Base-by-base conservation (phyloP, 2,797 vertebrate genomes). In the Melanotaenia nigrans region DNA sequence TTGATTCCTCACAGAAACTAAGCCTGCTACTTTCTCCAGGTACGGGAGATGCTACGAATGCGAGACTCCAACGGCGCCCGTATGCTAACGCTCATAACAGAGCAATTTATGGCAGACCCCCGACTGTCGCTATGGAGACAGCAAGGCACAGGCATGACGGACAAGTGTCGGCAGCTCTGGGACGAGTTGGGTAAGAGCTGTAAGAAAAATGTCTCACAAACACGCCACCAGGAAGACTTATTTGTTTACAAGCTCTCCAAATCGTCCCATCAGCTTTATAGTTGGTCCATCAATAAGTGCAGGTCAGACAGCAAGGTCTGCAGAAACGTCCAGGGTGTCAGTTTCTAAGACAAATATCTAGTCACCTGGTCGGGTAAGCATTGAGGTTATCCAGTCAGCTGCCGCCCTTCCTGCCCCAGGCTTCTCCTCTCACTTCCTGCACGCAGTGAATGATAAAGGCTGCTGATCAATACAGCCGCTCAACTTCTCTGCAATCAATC, bases 81-180 rank as follows among this genome's bases (percentile, higher is more conserved):
- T 66, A 99, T 99, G 97, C 93, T 99, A 86, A 99, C 97, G 0
- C 76, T 99, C 79, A 99, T 99, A 85, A 99, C 98, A 0, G 97
- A 99, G 68, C 97, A 99, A 91, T 99, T 99, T 73, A 99, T 99
- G 98, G 98, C 97, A 0, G 97, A 99, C 80, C 97, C 98, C 12
- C 96, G 98, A 13, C 95, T 99, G 81, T 96, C 97, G 20, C 95
- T 99, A 71, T 99, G 98, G 97, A 95, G 98, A 84, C 98, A 99
- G 82, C 98, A 99, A 89, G 98, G 98, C 65, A 97, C 97, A 0
- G 97, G 97, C 89, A 99, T 99, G 96, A 99, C 97, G 0, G 97
- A 99, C 92, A 99, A 99, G 89, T 99, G 97, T 82, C 92, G 97
- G 78, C 97, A 99, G 92, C 96, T 99, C 54, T 99, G 98, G 98